phyloP scores from a whole-genome alignment of 2,113 vertebrate species.

The Pipa parva region DNA sequence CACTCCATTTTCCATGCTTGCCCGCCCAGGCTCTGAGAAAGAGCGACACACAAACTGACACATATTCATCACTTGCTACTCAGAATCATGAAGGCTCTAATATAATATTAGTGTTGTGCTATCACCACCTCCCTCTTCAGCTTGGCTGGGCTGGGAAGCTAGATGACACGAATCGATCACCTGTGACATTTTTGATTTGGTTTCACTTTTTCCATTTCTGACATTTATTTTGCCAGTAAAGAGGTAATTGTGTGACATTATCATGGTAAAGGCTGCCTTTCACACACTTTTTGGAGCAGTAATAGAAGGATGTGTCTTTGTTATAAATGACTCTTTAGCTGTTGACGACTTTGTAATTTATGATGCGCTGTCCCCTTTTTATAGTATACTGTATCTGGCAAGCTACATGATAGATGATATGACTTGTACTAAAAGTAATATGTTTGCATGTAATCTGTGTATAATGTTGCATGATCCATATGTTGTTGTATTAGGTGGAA shows the following conservation, averaged over 20 bases:
- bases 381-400: constrained; percentile 1
- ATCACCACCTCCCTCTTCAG: constrained; percentile 63
- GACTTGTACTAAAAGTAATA: neutral
- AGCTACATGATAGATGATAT: neutral
- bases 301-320: constrained; percentile 66
- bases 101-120: constrained; percentile 96
- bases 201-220: constrained; percentile 92
- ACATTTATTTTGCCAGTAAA: constrained; percentile 99
- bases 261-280: constrained; percentile 70
- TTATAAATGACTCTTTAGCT: constrained; percentile 67
- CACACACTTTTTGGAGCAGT: constrained; percentile 64
- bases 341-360: constrained; percentile 1
- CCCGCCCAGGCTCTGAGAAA: constrained; percentile 82
- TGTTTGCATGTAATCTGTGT: neutral
- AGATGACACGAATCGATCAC: constrained; percentile 99
- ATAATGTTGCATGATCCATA: neutral
- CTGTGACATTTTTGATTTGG: constrained; percentile 98
- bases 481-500: neutral
- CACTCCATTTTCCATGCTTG: constrained; percentile 93
- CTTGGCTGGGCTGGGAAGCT: constrained; percentile 61
- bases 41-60: constrained; percentile 82
- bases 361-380: neutral
- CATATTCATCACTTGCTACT: constrained; percentile 78
- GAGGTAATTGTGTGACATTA: constrained; percentile 99
- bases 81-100: constrained; percentile 69